Evolutionary conservation across 2,888 invertebrate genomes (phyloP).

Genomic region (Chydorus sphaericus): DNA sequence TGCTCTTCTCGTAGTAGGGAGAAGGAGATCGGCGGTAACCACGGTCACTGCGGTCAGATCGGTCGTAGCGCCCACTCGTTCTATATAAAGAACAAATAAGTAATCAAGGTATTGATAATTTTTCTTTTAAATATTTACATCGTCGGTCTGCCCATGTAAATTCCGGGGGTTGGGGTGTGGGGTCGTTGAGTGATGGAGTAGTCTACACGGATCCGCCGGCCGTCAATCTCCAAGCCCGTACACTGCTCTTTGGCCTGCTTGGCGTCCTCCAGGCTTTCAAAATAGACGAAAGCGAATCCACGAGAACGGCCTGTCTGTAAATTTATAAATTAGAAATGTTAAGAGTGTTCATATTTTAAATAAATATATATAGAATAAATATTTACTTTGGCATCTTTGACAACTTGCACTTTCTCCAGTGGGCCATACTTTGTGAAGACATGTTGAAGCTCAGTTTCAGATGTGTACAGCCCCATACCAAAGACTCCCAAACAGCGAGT

Average conservation of each 20-base stretch:
- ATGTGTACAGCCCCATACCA: conserved; percentile 81
- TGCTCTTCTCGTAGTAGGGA: conserved; percentile 48
- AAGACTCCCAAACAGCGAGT: conserved; percentile 87
- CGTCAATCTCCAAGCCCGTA: conserved; percentile 87
- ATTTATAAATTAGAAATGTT: not conserved
- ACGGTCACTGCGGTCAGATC: conserved; percentile 15
- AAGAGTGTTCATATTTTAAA: not conserved
- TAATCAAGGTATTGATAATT: conserved; percentile 20
- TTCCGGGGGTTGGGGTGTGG: conserved; percentile 93
- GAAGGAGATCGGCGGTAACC: conserved; percentile 45
- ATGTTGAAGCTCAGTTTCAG: conserved; percentile 78
- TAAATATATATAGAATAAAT: not conserved
- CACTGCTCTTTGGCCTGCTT: conserved; percentile 86
- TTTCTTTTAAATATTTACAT: conserved; percentile 43
- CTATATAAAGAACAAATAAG: not conserved
- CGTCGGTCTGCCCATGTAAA: conserved; percentile 90
- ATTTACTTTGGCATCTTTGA: conserved; percentile 85
- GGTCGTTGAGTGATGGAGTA: conserved; percentile 90
- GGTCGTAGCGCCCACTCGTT: conserved; percentile 6
- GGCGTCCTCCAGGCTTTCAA: conserved; percentile 71
- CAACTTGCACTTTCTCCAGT: conserved; percentile 82
- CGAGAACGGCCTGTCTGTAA: conserved; percentile 14
- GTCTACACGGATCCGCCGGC: conserved; percentile 82
- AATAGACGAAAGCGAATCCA: conserved; percentile 68
- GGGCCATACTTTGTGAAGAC: conserved; percentile 85